phyloP scores from a whole-genome alignment of 2,888 invertebrate genomes.

The Clusia tigrina region DNA sequence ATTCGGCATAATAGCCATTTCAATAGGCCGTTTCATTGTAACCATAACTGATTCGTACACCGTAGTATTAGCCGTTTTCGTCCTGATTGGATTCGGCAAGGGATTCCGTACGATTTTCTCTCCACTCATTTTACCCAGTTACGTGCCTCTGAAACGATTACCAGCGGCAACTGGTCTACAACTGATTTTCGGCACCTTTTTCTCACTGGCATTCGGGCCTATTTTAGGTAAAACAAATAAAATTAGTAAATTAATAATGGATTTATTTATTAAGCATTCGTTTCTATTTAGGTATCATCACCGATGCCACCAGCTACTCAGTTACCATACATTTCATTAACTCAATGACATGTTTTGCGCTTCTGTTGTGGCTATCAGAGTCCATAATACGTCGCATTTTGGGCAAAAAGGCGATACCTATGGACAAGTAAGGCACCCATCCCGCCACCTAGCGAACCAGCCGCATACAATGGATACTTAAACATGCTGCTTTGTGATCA shows the following conservation, averaged over 20 bases:
- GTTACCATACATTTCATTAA: conserved; percentile 56
- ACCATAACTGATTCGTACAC: conserved; percentile 67
- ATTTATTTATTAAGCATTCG: background rate
- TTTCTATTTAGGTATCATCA: conserved; percentile 46
- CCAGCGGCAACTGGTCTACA: conserved; percentile 78
- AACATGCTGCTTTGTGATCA: too few species aligned
- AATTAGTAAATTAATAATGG: background rate
- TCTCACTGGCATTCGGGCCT: conserved; percentile 71
- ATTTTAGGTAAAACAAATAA: conserved; percentile 69
- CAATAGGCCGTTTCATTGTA: conserved; percentile 59
- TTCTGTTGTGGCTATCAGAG: conserved; percentile 52
- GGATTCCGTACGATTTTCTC: conserved; percentile 78
- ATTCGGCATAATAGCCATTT: conserved; percentile 68
- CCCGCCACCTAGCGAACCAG: too few species aligned
- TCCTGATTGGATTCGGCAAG: conserved; percentile 76
- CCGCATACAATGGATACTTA: too few species aligned
- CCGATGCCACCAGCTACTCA: conserved; percentile 50
- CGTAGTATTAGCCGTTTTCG: conserved; percentile 68
- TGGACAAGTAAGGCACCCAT: conserved; percentile 12
- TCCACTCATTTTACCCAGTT: conserved; percentile 75
- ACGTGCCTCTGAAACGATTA: conserved; percentile 74
- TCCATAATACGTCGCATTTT: conserved; percentile 45
- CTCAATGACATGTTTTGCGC: conserved; percentile 46
- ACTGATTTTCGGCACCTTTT: conserved; percentile 72
- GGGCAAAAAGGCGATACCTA: conserved; percentile 29